Evolutionary conservation across 2,113 vertebrate species (phyloP).

Genomic region (Cacatua alba): DNA sequence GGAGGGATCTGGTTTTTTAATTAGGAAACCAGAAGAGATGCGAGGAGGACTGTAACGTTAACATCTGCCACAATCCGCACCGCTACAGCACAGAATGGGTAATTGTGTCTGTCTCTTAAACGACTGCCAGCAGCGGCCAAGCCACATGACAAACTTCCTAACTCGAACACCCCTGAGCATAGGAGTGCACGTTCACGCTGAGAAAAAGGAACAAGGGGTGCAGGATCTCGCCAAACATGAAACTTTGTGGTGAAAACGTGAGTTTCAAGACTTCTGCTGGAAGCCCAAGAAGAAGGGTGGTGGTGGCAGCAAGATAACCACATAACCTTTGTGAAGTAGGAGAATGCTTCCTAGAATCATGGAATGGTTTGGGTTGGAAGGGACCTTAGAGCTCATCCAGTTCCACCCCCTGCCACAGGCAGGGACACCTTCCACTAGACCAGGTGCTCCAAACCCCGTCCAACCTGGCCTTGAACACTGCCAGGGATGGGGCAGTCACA

Average conservation of each 20-base stretch:
- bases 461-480: not conserved
- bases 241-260: rapidly evolving
- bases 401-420: not conserved
- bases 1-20: not conserved
- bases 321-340: not conserved
- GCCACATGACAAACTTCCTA: not conserved
- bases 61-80: constrained; percentile 22
- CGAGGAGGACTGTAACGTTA: not conserved
- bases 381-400: not conserved
- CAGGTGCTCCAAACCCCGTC: not conserved
- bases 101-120: not conserved
- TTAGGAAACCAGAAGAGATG: constrained; percentile 22
- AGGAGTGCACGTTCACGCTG: not conserved
- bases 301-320: not conserved
- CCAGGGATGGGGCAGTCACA: not conserved
- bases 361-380: not conserved
- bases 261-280: not conserved
- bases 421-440: not conserved
- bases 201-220: not conserved
- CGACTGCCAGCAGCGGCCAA: not conserved
- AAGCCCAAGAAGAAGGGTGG: not conserved
- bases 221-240: not conserved
- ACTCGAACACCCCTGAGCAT: not conserved
- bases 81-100: not conserved
- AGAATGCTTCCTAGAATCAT: not conserved